Percentiles rank a stretch among this genome's conserved stretches.
These are phyloP conservation scores for Aurelia aurita complex sp. Pacific DNA, from an alignment of 30 jellyfish, hydroid and myxozoan species.

Conservation along the genomic window DNA sequence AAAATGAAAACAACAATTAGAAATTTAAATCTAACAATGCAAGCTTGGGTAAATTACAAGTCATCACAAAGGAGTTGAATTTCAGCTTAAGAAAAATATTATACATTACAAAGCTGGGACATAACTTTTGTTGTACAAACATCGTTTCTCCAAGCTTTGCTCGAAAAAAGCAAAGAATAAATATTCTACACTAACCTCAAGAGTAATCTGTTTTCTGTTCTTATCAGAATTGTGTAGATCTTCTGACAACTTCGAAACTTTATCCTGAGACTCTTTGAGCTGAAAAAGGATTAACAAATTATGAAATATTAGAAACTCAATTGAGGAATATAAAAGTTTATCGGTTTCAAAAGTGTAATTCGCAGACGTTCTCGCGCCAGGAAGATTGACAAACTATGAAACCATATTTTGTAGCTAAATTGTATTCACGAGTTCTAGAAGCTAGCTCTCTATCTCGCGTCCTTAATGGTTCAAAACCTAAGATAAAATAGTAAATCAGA, in stretches of 20 bases:
- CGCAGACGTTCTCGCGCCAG: neutral
- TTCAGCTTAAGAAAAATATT: too few species aligned
- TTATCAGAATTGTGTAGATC: constrained; percentile 63
- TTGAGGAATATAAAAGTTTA: too few species aligned
- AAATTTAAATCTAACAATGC: too few species aligned
- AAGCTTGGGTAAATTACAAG: too few species aligned
- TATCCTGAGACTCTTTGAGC: constrained; percentile 56
- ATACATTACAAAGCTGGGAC: too few species aligned
- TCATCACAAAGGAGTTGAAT: too few species aligned
- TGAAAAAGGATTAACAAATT: constrained; percentile 5
- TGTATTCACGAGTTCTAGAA: neutral
- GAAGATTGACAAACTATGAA: neutral
- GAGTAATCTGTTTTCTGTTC: constrained; percentile 32
- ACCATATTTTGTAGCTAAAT: neutral
- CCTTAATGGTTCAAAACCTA: too few species aligned
- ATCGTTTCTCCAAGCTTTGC: neutral
- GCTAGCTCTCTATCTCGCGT: too few species aligned
- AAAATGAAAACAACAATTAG: too few species aligned
- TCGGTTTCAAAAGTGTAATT: too few species aligned
- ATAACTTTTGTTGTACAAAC: too few species aligned
- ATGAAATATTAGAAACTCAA: neutral
- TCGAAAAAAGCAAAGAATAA: neutral
- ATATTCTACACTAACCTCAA: constrained; percentile 17
- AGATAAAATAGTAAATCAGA: too few species aligned
- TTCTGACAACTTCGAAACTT: constrained; percentile 19